Percentiles rank a stretch among this genome's conserved stretches.
phyloP scores from a whole-genome alignment of 35 echinoderm and acorn worm genomes.

The Holothuria glaberrima region DNA sequence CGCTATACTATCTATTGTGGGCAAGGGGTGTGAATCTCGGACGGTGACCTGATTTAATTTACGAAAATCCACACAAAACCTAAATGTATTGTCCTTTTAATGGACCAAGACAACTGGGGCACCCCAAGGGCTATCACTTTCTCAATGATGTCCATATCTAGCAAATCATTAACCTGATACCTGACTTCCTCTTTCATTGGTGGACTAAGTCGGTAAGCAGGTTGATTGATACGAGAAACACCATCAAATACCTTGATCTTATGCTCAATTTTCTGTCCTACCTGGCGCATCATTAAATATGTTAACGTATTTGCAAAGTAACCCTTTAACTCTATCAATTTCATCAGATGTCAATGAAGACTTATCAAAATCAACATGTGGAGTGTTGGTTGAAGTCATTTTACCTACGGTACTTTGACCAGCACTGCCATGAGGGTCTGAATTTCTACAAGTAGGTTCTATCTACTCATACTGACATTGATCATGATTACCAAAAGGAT shows the following conservation, averaged over 20 bases:
- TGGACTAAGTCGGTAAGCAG: neutral
- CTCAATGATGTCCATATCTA: too few species aligned
- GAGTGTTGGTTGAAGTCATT: neutral
- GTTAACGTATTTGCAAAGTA: neutral
- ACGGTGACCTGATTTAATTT: too few species aligned
- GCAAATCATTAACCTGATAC: neutral
- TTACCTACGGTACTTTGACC: neutral
- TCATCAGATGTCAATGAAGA: slow-evolving; percentile 7
- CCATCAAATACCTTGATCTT: neutral
- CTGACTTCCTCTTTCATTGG: slow-evolving; percentile 15
- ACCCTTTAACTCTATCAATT: neutral
- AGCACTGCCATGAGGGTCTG: neutral
- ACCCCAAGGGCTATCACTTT: too few species aligned
- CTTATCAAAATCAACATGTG: neutral
- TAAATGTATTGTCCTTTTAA: too few species aligned
- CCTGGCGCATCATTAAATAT: neutral
- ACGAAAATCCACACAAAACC: too few species aligned
- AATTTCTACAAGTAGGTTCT: neutral
- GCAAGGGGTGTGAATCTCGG: too few species aligned
- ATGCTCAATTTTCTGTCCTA: neutral
- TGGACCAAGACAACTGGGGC: too few species aligned
- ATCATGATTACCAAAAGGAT: slow-evolving; percentile 8
- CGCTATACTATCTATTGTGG: too few species aligned
- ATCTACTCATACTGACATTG: neutral
- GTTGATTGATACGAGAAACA: neutral